Evolutionary conservation across 2,797 vertebrate species (phyloP).

Genomic region (Acipenser transmontanus): DNA sequence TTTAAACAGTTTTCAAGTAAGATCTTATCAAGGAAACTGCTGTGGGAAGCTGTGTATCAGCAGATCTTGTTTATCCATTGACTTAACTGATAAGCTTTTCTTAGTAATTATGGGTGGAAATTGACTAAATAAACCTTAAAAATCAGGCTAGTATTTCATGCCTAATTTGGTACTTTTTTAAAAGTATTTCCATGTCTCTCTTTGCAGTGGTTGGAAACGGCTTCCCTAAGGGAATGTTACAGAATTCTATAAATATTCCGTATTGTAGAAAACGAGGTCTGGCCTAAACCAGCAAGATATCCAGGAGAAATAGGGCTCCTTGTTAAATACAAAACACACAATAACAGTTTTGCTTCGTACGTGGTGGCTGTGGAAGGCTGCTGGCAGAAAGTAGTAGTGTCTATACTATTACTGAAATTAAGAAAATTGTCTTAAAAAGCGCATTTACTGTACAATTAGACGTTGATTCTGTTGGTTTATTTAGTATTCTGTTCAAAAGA

Average conservation of each 20-base stretch:
- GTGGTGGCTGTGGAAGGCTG: slow-evolving; percentile 5
- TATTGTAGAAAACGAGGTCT: not conserved
- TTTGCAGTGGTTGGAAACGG: not conserved
- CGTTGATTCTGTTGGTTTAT: too few species aligned
- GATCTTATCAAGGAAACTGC: slow-evolving; percentile 4
- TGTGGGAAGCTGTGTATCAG: not conserved
- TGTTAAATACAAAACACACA: not conserved
- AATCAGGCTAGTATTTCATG: not conserved
- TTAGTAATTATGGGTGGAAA: not conserved
- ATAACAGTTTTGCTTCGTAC: not conserved
- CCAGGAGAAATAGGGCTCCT: not conserved
- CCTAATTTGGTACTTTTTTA: not conserved
- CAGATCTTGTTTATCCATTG: not conserved
- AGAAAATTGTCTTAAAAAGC: too few species aligned
- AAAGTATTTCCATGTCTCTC: not conserved
- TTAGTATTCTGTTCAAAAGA: too few species aligned
- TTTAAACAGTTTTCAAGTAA: too few species aligned
- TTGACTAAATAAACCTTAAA: not conserved
- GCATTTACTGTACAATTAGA: too few species aligned
- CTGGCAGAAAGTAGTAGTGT: not conserved
- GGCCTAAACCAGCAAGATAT: not conserved
- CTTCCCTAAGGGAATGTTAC: not conserved
- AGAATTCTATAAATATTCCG: not conserved
- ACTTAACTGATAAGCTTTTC: not conserved
- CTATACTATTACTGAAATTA: too few species aligned